Evolutionary conservation across 2,797 vertebrate genomes (phyloP).

Genomic region (Aldrovandia affinis): DNA sequence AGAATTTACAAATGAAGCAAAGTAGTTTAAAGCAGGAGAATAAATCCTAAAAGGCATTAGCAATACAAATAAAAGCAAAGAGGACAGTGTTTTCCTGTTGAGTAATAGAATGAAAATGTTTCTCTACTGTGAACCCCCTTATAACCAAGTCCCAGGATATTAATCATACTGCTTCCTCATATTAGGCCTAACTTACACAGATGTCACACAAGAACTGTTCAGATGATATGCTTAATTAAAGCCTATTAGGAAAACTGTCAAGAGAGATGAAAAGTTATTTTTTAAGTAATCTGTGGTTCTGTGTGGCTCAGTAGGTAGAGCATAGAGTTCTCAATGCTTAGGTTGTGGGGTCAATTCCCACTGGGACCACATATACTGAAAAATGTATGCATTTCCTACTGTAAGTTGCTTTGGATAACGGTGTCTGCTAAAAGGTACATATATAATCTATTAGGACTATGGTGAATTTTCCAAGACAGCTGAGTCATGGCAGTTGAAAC

Average conservation of each 20-base stretch:
- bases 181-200: conserved; percentile 20
- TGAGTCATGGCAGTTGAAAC: not conserved
- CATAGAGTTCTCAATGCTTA: too few relatives aligned
- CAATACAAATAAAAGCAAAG: not conserved
- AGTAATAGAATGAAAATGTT: not conserved
- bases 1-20: not conserved
- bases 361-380: too few relatives aligned
- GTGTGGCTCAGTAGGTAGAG: too few relatives aligned
- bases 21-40: not conserved
- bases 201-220: conserved; percentile 13
- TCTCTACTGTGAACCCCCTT: not conserved
- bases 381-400: too few relatives aligned
- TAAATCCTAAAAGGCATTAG: not conserved
- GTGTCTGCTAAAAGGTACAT: not conserved
- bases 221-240: conserved; percentile 28
- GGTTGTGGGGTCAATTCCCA: too few relatives aligned
- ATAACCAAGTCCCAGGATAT: not conserved
- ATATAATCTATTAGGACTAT: conserved; percentile 6
- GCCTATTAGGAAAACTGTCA: conserved; percentile 13
- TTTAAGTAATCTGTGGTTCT: too few relatives aligned
- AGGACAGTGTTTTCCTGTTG: not conserved
- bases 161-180: not conserved
- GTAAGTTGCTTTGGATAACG: too few relatives aligned
- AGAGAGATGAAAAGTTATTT: not conserved
- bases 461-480: conserved; percentile 11